Conservation (phyloP, 2,113 vertebrate genomes). For the Drymodes brunneopygia region DNA sequence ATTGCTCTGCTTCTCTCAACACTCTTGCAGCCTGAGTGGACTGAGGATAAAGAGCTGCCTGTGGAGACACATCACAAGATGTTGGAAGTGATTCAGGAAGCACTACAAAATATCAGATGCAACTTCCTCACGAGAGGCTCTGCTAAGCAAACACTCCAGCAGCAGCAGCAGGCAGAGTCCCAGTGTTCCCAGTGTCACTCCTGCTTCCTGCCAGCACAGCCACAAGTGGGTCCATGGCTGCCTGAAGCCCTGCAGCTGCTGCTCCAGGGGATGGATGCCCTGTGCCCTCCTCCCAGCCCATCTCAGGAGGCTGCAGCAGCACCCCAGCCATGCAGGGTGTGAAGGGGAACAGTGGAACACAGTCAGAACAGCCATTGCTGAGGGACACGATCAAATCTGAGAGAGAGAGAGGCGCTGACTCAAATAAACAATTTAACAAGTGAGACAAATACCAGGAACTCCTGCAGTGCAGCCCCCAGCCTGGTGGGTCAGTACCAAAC, state of each 20-base stretch:
- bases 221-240: neutral
- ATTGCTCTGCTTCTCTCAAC: neutral
- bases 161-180: neutral
- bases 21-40: neutral
- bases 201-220: neutral
- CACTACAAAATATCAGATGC: neutral
- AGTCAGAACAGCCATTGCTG: neutral
- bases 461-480: neutral
- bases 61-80: neutral
- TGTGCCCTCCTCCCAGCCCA: neutral
- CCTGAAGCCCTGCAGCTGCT: neutral
- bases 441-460: neutral
- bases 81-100: conserved; percentile 29
- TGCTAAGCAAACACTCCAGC: neutral
- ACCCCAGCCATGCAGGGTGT: neutral
- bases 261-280: neutral
- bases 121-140: neutral
- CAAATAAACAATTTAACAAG: neutral
- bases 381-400: neutral
- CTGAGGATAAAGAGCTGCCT: conserved; percentile 14
- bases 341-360: neutral
- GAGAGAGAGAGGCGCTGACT: neutral
- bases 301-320: neutral
- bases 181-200: neutral
- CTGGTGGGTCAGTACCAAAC: neutral